A percentile compares a stretch with the other conserved stretches of the same genome.
Conservation (phyloP, 1,140 invertebrate genomes). For the Babylonia areolata region DNA sequence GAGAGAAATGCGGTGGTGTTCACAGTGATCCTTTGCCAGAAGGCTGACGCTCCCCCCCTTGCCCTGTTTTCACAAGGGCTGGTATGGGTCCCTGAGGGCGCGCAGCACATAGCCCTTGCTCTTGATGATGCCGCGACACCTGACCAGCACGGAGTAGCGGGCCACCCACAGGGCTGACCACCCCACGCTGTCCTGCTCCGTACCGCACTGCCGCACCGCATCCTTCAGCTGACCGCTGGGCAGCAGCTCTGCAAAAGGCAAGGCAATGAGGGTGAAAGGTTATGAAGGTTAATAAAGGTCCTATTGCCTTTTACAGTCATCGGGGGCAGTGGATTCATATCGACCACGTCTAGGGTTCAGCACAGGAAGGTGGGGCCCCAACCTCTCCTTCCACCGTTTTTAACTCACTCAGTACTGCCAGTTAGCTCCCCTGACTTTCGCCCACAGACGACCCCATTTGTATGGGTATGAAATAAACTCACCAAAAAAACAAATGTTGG, state of each 20-base stretch:
- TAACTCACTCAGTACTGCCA: no score
- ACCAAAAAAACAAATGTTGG: no score
- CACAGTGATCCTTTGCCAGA: not conserved
- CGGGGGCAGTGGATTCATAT: no score
- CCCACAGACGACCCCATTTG: no score
- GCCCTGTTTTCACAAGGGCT: conserved; percentile 5
- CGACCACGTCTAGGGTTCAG: no score
- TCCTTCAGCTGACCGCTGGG: conserved; percentile 78
- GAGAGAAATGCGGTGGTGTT: not conserved
- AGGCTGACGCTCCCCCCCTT: conserved; percentile 11
- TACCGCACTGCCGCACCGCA: conserved; percentile 60
- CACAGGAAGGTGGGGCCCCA: no score
- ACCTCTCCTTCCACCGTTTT: no score
- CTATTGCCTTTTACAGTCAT: no score
- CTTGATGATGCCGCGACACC: conserved; percentile 91
- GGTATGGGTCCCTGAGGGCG: conserved; percentile 51
- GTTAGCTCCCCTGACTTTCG: no score
- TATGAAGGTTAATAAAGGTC: no score
- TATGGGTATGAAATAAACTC: no score
- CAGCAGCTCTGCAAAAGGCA: conserved; percentile 63
- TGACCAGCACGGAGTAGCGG: conserved; percentile 89
- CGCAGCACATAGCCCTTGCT: conserved; percentile 87
- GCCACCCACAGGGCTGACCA: conserved; percentile 81
- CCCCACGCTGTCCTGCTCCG: conserved; percentile 65
- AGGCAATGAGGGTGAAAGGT: no score